Evolutionary conservation across 2,113 vertebrate genomes (phyloP).

Genomic region (Syrmaticus mikado): DNA sequence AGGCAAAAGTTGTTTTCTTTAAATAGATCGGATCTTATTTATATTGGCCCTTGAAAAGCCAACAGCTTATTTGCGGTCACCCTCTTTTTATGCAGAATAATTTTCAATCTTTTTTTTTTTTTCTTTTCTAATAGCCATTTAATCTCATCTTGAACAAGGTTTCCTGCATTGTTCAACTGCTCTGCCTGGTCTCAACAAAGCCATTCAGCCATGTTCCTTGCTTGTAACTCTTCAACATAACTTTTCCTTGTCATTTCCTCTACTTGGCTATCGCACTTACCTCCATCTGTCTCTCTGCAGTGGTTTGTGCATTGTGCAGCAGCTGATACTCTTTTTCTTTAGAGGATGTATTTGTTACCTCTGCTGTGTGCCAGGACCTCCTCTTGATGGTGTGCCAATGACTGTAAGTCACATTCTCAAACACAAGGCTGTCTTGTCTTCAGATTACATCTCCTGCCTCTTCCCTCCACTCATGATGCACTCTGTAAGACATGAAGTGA

Average conservation of each 20-base stretch:
- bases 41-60: neutral
- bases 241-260: constrained; percentile 7
- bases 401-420: constrained; percentile 51
- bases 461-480: neutral
- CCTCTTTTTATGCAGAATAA: neutral
- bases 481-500: constrained; percentile 16
- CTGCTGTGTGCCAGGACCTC: constrained; percentile 42
- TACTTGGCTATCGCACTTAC: constrained; percentile 25
- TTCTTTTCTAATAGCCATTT: neutral
- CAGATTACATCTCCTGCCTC: constrained; percentile 11
- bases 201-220: neutral
- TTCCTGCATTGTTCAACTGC: neutral
- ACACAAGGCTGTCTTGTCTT: constrained; percentile 34
- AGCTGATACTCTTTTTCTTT: constrained; percentile 30
- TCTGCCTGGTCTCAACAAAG: neutral
- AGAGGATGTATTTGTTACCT: constrained; percentile 49
- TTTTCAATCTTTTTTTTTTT: neutral
- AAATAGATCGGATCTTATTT: neutral
- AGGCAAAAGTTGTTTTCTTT: neutral
- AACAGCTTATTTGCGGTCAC: neutral
- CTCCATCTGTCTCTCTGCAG: constrained; percentile 52
- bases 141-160: neutral
- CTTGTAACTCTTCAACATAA: constrained; percentile 19
- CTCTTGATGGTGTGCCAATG: constrained; percentile 40
- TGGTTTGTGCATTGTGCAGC: constrained; percentile 25